These are phyloP conservation scores for Limnephilus rhombicus DNA, from an alignment of 2,888 invertebrate species.

Conservation along the genomic window DNA sequence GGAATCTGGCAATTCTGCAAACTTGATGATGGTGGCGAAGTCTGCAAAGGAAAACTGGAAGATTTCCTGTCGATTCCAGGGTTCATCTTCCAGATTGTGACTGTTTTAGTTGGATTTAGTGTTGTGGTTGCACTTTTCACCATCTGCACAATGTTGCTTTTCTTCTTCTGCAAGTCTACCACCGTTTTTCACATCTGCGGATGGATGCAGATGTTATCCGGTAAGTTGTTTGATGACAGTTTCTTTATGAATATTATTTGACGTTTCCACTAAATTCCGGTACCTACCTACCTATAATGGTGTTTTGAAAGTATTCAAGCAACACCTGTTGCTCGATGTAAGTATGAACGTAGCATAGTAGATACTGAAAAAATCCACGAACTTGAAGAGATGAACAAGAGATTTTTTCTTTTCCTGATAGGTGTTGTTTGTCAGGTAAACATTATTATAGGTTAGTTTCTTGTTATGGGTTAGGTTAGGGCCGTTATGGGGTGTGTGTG, in stretches of 20 bases:
- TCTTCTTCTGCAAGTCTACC: conserved; percentile 95
- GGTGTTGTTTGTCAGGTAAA: background rate
- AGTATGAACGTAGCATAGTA: background rate
- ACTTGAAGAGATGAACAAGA: background rate
- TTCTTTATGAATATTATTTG: conserved; percentile 12
- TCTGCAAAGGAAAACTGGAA: conserved; percentile 90
- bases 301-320: background rate
- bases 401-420: background rate
- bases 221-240: conserved; percentile 77
- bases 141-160: conserved; percentile 92
- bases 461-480: too few species aligned
- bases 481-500: too few species aligned
- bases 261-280: background rate
- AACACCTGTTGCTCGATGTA: background rate
- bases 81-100: conserved; percentile 90
- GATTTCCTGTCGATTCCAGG: conserved; percentile 90
- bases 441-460: too few species aligned
- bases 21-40: conserved; percentile 86
- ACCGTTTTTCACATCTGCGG: conserved; percentile 96
- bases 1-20: conserved; percentile 95
- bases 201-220: conserved; percentile 96
- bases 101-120: conserved; percentile 92
- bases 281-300: too few species aligned
- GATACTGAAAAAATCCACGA: background rate
- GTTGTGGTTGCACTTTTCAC: conserved; percentile 91